These are phyloP conservation scores for Thymallus thymallus DNA, from an alignment of 2,113 vertebrate species.

Conservation along the genomic window DNA sequence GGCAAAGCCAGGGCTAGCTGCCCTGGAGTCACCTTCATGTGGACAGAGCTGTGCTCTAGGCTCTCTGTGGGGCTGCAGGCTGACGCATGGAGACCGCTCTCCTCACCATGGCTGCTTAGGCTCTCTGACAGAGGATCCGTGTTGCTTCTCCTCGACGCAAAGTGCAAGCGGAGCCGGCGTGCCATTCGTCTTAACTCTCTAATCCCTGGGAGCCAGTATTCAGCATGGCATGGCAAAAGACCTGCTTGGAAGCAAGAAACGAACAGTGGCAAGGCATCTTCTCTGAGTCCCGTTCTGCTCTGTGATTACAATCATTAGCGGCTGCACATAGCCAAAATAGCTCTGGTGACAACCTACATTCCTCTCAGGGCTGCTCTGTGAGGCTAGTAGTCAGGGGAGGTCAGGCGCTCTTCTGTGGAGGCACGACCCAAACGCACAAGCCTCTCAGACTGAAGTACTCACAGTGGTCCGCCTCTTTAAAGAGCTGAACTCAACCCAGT, in stretches of 20 bases:
- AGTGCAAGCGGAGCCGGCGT: conserved; percentile 87
- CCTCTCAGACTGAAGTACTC: conserved; percentile 69
- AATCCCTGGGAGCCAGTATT: conserved; percentile 73
- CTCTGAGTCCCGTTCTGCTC: conserved; percentile 55
- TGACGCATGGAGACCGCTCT: conserved; percentile 58
- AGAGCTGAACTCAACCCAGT: conserved; percentile 66
- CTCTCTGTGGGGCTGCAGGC: conserved; percentile 65
- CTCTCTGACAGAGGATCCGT: conserved; percentile 86
- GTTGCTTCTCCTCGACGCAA: conserved; percentile 88
- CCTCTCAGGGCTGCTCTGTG: conserved; percentile 64
- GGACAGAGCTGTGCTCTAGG: conserved; percentile 71
- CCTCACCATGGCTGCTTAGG: conserved; percentile 78
- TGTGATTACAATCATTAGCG: conserved; percentile 77
- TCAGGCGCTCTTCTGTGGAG: conserved; percentile 66
- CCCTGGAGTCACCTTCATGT: conserved; percentile 80
- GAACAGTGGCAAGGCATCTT: conserved; percentile 74
- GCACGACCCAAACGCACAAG: conserved; percentile 64
- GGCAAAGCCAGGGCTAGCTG: conserved; percentile 60
- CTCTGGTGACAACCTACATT: conserved; percentile 78
- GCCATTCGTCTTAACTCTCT: conserved; percentile 89
- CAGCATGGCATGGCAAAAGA: conserved; percentile 69
- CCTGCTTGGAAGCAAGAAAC: conserved; percentile 45
- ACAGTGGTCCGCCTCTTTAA: conserved; percentile 67
- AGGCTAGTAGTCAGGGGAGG: conserved; percentile 65
- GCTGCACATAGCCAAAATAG: conserved; percentile 77